phyloP scores from a whole-genome alignment of 2,797 vertebrate genomes.

The Sebastes variabilis region DNA sequence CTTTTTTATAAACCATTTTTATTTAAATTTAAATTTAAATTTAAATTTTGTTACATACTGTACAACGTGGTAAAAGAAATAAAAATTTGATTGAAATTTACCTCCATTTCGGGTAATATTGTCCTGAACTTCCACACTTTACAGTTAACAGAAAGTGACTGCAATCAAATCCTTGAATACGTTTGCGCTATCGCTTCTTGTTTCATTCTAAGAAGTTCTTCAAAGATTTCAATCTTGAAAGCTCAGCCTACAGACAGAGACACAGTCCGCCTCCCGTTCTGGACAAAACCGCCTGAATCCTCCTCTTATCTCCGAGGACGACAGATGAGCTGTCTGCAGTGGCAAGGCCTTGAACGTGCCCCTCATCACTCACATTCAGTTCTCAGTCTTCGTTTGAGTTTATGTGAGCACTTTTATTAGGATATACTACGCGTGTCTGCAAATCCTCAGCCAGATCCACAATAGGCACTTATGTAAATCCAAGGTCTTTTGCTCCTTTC shows the following conservation, averaged over 20 bases:
- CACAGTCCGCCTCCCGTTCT: conserved; percentile 51
- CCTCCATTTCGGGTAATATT: not conserved
- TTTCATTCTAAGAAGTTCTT: conserved; percentile 12
- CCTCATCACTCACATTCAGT: conserved; percentile 28
- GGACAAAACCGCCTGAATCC: conserved; percentile 33
- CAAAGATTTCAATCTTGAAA: conserved; percentile 20
- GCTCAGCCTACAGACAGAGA: conserved; percentile 36
- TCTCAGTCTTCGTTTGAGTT: conserved; percentile 7
- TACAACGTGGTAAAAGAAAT: not conserved
- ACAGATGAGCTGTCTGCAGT: conserved; percentile 63
- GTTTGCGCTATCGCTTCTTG: not conserved
- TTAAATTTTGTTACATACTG: not conserved
- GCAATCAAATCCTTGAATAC: not conserved
- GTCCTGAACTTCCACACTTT: not conserved
- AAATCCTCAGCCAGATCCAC: conserved; percentile 30
- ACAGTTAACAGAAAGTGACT: not conserved
- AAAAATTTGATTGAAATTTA: not conserved
- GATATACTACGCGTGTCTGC: conserved; percentile 12
- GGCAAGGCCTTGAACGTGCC: conserved; percentile 29
- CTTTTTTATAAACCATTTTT: not conserved
- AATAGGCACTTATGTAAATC: conserved; percentile 35
- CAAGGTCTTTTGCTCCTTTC: conserved; percentile 17
- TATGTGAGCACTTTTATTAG: conserved; percentile 20
- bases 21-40: not conserved
- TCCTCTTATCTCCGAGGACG: conserved; percentile 51